phyloP scores from a whole-genome alignment of 2,888 invertebrate genomes.

The Hydraecia micacea region DNA sequence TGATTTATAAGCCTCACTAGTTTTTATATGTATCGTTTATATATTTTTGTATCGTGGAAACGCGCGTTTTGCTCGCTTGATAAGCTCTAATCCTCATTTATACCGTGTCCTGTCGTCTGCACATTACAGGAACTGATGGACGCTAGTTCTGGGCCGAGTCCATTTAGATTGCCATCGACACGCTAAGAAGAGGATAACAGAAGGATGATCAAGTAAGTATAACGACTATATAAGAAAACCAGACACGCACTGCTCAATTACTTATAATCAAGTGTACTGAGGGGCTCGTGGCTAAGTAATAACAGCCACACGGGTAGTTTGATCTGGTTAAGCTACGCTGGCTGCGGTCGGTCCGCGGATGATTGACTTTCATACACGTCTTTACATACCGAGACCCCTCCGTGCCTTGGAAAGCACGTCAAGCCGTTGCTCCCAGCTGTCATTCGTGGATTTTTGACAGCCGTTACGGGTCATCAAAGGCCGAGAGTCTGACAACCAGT shows the following conservation, averaged over 20 bases:
- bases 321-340: neutral
- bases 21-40: slow-evolving; percentile 23
- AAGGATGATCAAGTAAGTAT: neutral
- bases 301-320: neutral
- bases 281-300: neutral
- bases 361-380: neutral
- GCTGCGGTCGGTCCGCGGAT: neutral
- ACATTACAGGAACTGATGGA: neutral
- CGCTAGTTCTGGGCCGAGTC: neutral
- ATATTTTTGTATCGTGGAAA: slow-evolving; percentile 1
- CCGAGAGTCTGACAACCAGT: too few relatives aligned
- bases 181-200: neutral
- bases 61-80: neutral
- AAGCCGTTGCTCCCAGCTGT: too few relatives aligned
- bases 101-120: neutral
- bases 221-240: neutral
- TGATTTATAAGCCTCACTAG: slow-evolving; percentile 46
- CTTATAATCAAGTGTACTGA: neutral
- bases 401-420: too few relatives aligned
- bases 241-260: too few relatives aligned
- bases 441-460: too few relatives aligned
- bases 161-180: neutral
- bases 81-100: neutral
- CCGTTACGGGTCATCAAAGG: too few relatives aligned
- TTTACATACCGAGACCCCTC: neutral